Evolutionary conservation across 2,888 invertebrate species (phyloP), one percentile per base, ranked within the genome.

Genomic region (Clanis bilineata): DNA sequence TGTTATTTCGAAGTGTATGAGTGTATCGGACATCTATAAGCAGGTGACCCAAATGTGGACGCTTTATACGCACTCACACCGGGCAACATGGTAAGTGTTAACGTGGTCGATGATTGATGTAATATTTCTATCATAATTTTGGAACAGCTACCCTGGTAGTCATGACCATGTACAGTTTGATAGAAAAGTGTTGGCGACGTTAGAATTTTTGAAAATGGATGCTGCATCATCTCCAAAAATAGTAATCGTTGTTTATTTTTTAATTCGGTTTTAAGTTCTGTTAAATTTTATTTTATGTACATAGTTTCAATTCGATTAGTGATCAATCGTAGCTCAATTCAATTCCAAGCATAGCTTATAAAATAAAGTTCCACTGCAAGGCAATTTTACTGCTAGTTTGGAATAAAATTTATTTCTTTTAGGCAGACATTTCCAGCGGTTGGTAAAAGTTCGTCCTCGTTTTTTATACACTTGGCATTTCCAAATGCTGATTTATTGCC

Each of bases 11-110:
- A 59, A 57, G 57, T 23, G 39, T 23, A 60, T 56, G 55, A 58
- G 47, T 57, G 36, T 23, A 57, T 68, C 64, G 64, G 65, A 63
- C 61, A 67, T 68, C 60, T 59, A 63, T 66, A 66, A 54, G 51
- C 68, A 71, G 66, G 68, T 70, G 85, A 82, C 80, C 82, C 81
- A 80, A 80, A 87, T 87, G 84, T 72, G 70, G 72, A 73, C 72
- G 76, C 73, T 85, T 85, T 85, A 87, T 81, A 74, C 77, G 86
- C 89, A 90, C 88, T 90, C 82, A 84, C 72, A 74, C 62, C 66
- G 65, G 71, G 71, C 77, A 85, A 76, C 79, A 89, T 89, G 89
- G 88, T 89, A 64, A 89, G 90, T 57, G 45, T 51, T 51, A 18
- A 32, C 28, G 45, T 51, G 18, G 18, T 6, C 18, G 51, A 9